Evolutionary conservation across 2,888 invertebrate genomes (phyloP).

Genomic region (Stictocephala bisonia): DNA sequence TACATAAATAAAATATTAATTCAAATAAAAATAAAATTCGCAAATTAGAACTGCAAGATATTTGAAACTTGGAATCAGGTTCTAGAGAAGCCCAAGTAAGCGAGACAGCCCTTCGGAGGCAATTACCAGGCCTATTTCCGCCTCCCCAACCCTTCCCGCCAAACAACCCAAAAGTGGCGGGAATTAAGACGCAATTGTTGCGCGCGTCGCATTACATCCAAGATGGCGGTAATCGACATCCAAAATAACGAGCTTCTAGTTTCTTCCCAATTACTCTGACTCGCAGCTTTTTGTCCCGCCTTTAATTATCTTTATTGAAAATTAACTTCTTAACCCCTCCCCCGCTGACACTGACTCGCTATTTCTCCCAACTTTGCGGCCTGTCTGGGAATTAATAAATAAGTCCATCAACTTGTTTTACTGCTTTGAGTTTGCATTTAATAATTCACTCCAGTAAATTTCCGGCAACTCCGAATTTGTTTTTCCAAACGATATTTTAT

Average conservation of each 20-base stretch:
- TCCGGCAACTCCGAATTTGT: background rate
- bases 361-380: slow-evolving; percentile 10
- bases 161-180: slow-evolving; percentile 36
- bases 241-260: slow-evolving; percentile 29
- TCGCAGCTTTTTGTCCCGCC: slow-evolving; percentile 36
- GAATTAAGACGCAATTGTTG: slow-evolving; percentile 34
- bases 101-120: background rate
- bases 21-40: too few species aligned
- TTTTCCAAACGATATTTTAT: background rate
- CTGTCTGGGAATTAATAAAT: slow-evolving; percentile 34
- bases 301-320: slow-evolving; percentile 41
- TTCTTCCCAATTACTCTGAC: slow-evolving; percentile 31
- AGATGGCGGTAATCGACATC: slow-evolving; percentile 34
- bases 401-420: slow-evolving; percentile 23
- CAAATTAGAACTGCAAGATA: too few species aligned
- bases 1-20: too few species aligned
- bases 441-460: slow-evolving; percentile 17
- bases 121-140: slow-evolving; percentile 6
- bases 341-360: slow-evolving; percentile 15
- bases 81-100: too few species aligned
- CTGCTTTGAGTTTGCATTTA: slow-evolving; percentile 9
- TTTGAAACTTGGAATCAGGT: too few species aligned
- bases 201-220: slow-evolving; percentile 39
- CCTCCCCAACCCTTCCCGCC: background rate
- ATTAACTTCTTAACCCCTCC: slow-evolving; percentile 30